Evolutionary conservation across 2,113 vertebrate genomes (phyloP).

Genomic region (Chiloscyllium plagiosum): DNA sequence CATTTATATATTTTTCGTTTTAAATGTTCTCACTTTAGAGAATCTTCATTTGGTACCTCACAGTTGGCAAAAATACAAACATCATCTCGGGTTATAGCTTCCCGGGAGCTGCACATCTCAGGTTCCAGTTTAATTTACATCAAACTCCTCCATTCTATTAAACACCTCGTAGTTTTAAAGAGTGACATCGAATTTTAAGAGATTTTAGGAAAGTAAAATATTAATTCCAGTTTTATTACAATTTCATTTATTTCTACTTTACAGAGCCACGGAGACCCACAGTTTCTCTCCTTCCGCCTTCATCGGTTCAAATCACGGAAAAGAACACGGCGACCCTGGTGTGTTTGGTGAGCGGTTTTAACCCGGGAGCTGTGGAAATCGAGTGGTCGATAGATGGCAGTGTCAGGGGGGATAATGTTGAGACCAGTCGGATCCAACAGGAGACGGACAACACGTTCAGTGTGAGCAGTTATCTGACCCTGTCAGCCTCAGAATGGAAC

Average conservation of each 20-base stretch:
- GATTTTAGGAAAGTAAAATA: background rate
- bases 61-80: background rate
- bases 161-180: background rate
- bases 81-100: background rate
- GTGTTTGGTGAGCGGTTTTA: constrained; percentile 36
- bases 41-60: background rate
- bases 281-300: background rate
- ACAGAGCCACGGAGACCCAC: background rate
- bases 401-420: background rate
- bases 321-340: constrained; percentile 11
- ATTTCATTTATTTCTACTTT: background rate
- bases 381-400: constrained; percentile 31
- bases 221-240: background rate
- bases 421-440: constrained; percentile 12
- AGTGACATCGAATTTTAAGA: background rate
- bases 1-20: background rate
- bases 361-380: background rate
- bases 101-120: too few species aligned
- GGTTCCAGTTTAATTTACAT: background rate
- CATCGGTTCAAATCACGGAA: background rate
- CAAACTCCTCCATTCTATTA: background rate
- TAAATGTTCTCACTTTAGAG: background rate
- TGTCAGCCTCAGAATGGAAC: constrained; percentile 39
- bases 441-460: constrained; percentile 31
- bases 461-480: constrained; percentile 34